These are phyloP conservation scores for Thalassarche chlororhynchos DNA, from an alignment of 2,113 vertebrate genomes.

Conservation along the genomic window DNA sequence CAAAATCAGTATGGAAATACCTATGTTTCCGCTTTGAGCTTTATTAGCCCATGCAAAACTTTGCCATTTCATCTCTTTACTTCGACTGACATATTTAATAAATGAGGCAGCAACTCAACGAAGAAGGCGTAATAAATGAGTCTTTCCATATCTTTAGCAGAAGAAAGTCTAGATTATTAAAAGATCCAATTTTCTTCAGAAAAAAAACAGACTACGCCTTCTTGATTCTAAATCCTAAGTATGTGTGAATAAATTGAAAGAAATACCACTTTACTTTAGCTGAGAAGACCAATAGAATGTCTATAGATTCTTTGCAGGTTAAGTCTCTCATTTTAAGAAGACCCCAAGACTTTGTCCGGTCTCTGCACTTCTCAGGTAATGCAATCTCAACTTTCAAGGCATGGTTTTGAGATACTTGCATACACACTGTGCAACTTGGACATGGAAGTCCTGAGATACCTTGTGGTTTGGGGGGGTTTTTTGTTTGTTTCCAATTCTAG, in stretches of 20 bases:
- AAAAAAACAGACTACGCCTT: neutral
- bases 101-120: neutral
- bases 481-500: neutral
- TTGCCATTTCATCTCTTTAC: neutral
- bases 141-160: neutral
- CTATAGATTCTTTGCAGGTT: neutral
- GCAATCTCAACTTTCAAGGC: neutral
- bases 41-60: neutral
- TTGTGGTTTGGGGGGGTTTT: neutral
- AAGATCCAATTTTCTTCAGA: neutral
- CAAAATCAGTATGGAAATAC: neutral
- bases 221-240: neutral
- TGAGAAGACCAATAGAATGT: neutral
- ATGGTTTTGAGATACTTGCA: neutral
- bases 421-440: neutral
- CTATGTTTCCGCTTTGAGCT: neutral
- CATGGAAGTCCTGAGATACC: neutral
- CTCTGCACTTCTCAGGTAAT: neutral
- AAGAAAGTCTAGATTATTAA: neutral
- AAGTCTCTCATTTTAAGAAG: neutral
- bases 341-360: neutral
- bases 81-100: neutral
- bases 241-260: neutral
- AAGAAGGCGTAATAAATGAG: neutral
- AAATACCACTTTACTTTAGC: neutral